Evolutionary conservation across 1,140 invertebrate genomes (phyloP), one percentile per base, ranked within the genome.

Genomic region (Lethrus apterus): DNA sequence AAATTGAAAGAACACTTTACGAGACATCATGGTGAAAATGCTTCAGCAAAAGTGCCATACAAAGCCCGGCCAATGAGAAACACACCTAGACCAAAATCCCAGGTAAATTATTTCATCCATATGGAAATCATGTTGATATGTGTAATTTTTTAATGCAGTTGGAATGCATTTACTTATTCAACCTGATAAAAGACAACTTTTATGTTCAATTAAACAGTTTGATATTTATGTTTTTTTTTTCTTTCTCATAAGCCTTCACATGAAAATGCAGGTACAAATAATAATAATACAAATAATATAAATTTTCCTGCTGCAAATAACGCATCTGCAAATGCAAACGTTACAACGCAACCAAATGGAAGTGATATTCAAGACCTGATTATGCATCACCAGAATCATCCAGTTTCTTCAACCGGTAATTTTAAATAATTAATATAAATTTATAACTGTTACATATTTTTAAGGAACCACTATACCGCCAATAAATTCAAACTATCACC

Each of bases 1-100:
- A 83, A 83, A 60, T 59, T 84, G 4, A 82, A 83, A 55, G 79
- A 82, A 55, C 81, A 83, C 58, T 70, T 76, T 42, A 64, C 70
- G 13, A 74, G 79, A 51, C 79, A 82, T 63, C 80, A 83, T 59
- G 66, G 73, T 8, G 68, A 67, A 40, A 70, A 74, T 53, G 68
- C 70, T 13, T 70, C 72, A 32, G 70, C 71, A 5, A 73, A 73
- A 57, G 67, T 68, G 14, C 72, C 72, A 2, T 75, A 74, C 53
- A 74, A 72, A 58, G 71, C 71, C 4, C 56, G 73, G 30, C 68
- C 68, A 0, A 56, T 65, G 50, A 58, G 64, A 44, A 63, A 58
- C 42, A 54, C 48, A n/a, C 51, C 58, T 1, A 50, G 56, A 30
- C 47, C 54, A 4, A 60, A 60, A 43, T 43, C 48, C 13, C 58